Evolutionary conservation across 2,797 vertebrate genomes (phyloP).

Genomic region (Craterocephalus amniculus): DNA sequence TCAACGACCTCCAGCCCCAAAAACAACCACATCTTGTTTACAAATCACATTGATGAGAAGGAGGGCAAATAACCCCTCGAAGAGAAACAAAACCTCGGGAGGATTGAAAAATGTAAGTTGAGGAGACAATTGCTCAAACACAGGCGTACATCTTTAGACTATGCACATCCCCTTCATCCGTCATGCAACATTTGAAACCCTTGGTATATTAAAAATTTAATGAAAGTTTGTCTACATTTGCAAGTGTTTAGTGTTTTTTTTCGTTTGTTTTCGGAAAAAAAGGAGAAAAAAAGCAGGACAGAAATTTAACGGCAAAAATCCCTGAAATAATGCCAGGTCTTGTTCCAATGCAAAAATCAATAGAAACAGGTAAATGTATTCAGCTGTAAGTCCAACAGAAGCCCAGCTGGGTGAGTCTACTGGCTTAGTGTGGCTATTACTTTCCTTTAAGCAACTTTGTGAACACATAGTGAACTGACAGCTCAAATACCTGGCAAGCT

Average conservation of each 20-base stretch:
- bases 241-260: not conserved
- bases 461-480: constrained; percentile 73
- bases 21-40: constrained; percentile 80
- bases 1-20: constrained; percentile 90
- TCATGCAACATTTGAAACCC: constrained; percentile 6
- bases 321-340: constrained; percentile 26
- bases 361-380: constrained; percentile 25
- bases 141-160: not conserved
- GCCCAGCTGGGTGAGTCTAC: constrained; percentile 55
- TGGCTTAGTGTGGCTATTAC: constrained; percentile 64
- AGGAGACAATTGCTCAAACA: not conserved
- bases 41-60: constrained; percentile 60
- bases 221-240: not conserved
- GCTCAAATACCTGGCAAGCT: constrained; percentile 77
- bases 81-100: not conserved
- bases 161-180: not conserved
- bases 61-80: constrained; percentile 7
- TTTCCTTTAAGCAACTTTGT: constrained; percentile 74
- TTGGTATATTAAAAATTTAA: constrained; percentile 5
- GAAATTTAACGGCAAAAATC: not conserved
- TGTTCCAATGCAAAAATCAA: constrained; percentile 34
- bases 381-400: constrained; percentile 32
- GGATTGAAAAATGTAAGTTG: constrained; percentile 35
- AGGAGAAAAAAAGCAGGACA: not conserved
- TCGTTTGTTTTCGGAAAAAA: not conserved